Evolutionary conservation across 1,140 invertebrate genomes (phyloP), one percentile per base, ranked within the genome.

Genomic region (Calephelis virginiensis): DNA sequence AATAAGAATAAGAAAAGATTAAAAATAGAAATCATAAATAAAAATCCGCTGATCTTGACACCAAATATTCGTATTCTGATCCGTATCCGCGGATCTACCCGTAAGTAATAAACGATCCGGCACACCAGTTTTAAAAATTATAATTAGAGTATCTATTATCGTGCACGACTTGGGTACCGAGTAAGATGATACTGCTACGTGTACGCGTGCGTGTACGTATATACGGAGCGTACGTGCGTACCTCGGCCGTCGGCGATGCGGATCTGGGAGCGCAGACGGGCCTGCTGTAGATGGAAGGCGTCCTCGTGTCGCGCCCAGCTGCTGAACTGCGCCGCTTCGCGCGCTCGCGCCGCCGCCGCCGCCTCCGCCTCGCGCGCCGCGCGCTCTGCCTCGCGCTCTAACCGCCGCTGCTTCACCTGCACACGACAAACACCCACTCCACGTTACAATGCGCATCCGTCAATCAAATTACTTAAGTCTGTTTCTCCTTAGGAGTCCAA

Each of bases 271-370:
- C 98, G 92, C 14, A 98, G 85, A 48, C 97, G 94, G 0, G 97
- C 97, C 91, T 98, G 97, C 77, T 97, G 95, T 69, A 98, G 91
- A 86, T 98, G 97, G 90, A 98, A 98, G 78, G 96, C 95, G 91
- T 99, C 98, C 89, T 99, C 98, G 76, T 99, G 97, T 66, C 95
- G 94, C 74, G 97, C 95, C 98, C 98, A 99, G 79, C 97, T 97
- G 80, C 96, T 94, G 89, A 98, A 97, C 81, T 99, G 98, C 14
- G 96, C 96, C 1, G 97, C 96, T 92, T 99, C 98, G 85, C 98
- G 98, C 69, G 97, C 96, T 50, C 98, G 92, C 86, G 99, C 97
- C 78, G 97, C 85, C 78, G 95, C 87, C 74, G 96, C 95, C 91
- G 97, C 94, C 87, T 99, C 98, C 74, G 97, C 96, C 82, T 99